Evolutionary conservation across 2,888 invertebrate genomes (phyloP).

Genomic region (Notocelia uddmanniana): DNA sequence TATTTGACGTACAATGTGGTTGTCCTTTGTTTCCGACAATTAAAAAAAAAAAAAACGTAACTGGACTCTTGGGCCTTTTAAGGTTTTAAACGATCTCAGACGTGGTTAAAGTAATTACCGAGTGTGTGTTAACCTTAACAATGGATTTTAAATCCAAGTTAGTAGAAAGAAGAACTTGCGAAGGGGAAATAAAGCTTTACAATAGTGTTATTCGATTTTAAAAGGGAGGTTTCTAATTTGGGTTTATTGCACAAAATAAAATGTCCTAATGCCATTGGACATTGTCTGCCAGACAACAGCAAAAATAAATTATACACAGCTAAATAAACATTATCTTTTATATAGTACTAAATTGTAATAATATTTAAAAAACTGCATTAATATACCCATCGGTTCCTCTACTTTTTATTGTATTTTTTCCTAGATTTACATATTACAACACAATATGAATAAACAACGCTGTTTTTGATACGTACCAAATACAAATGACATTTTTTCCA

Average conservation of each 20-base stretch:
- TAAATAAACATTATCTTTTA: no score
- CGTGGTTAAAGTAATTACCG: slow-evolving; percentile 7
- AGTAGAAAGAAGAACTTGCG: not conserved
- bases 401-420: no score
- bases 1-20: not conserved
- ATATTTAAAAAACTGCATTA: no score
- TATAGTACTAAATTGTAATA: no score
- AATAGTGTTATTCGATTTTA: not conserved
- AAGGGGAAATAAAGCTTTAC: not conserved
- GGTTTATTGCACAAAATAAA: not conserved
- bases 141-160: slow-evolving; percentile 17
- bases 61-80: slow-evolving; percentile 48
- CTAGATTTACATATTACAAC: no score
- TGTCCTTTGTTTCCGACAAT: slow-evolving; percentile 15
- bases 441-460: no score
- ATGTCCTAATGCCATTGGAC: not conserved
- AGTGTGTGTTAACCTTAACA: slow-evolving; percentile 12
- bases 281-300: not conserved
- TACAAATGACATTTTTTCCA: not conserved
- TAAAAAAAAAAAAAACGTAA: slow-evolving; percentile 49
- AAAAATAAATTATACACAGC: no score
- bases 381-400: no score
- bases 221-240: not conserved
- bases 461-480: not conserved
- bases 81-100: slow-evolving; percentile 26